Evolutionary conservation across 2,113 vertebrate genomes (phyloP), one percentile per base, ranked within the genome.

Genomic region (Stegostoma tigrinum): DNA sequence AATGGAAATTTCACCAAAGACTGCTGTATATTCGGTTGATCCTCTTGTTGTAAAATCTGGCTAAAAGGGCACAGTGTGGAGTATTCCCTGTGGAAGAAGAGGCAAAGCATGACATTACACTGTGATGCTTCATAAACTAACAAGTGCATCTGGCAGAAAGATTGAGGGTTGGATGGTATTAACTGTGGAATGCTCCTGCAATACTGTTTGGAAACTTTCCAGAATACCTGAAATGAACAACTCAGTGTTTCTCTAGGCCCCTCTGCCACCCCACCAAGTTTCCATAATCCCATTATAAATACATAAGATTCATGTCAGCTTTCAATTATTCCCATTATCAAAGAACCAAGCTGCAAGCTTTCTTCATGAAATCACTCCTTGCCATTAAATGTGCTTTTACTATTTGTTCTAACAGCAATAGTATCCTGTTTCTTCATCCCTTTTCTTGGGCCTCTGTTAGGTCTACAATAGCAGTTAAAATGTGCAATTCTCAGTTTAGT

Each of bases 381-480:
- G 89, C 34, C 38, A 93, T 64, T 93, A 93, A 93, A 93, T 67
- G 17, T 66, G 61, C n/a, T 66, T 66, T 67, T 66, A 38, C 61
- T 66, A 8, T n/a, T 66, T 38, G 34, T 66, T 66, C 61, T n/a
- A 23, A 66, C 89, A 93, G 89, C 61, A 67, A 34, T 66, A 64
- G 89, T 23, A 93, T 93, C 89, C 89, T 21, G 38, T 93, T 93
- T 93, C 89, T 66, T 38, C 66, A 66, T 64, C 55, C 87, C 48
- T 90, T 90, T 87, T 24, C 52, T 55, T 34, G 61, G 89, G 89
- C 89, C 89, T 61, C 87, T 93, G 12, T 34, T n/a, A 19, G 6
- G 61, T 93, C 89, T 67, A n/a, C 21, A 66, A 66, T 67, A 34
- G 34, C 89, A 66, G 89, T 93, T 61, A 93, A 93, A 93, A 93